Percentiles rank a stretch among this genome's conserved stretches.
Evolutionary conservation across 2,888 invertebrate genomes (phyloP).

Genomic region (Julus scanicus): DNA sequence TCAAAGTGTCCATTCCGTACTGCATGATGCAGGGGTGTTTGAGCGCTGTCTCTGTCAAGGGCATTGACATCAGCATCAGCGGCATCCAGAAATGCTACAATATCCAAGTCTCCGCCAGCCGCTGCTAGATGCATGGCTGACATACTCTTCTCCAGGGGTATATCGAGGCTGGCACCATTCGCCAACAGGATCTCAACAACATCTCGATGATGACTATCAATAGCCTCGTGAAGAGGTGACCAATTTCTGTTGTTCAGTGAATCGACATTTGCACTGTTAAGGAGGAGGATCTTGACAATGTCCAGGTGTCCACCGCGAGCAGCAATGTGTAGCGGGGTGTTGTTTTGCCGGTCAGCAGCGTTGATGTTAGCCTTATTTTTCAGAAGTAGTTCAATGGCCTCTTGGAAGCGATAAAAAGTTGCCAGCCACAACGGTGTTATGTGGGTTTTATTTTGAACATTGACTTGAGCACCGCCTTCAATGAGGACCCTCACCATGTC

Average conservation of each 20-base stretch:
- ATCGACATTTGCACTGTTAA: neutral
- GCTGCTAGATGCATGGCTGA: conserved; percentile 72
- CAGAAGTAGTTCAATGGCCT: neutral
- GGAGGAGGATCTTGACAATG: neutral
- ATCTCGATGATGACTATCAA: neutral
- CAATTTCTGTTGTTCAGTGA: neutral
- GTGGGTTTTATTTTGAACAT: neutral
- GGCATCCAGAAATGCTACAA: conserved; percentile 71
- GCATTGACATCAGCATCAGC: conserved; percentile 74
- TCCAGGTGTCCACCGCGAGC: neutral
- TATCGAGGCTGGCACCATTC: neutral
- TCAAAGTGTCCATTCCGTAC: neutral
- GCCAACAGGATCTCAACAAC: neutral
- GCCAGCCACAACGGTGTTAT: neutral
- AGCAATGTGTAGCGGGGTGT: neutral
- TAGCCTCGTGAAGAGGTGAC: conserved; percentile 24
- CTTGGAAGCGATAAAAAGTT: neutral
- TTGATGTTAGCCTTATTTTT: neutral
- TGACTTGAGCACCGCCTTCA: conserved; percentile 19
- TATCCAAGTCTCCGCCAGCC: conserved; percentile 73
- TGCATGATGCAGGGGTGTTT: conserved; percentile 29
- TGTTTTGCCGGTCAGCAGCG: neutral
- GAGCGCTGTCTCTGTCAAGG: conserved; percentile 70
- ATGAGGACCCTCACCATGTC: neutral
- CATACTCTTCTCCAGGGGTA: neutral